These are phyloP conservation scores for Apodemia mormo DNA, from an alignment of 2,888 invertebrate species.

Conservation along the genomic window DNA sequence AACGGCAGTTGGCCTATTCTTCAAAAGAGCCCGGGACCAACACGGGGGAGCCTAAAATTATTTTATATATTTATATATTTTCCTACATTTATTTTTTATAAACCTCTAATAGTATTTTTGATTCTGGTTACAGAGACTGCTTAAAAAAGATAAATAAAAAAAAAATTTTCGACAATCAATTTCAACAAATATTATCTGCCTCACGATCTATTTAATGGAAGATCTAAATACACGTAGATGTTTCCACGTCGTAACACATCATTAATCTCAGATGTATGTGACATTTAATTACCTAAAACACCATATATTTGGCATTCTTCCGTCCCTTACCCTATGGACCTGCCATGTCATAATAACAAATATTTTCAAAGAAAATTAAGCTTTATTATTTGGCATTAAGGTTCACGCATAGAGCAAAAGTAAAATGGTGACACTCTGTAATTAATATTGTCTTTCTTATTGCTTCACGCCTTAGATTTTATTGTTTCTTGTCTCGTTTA, in stretches of 20 bases:
- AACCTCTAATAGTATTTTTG: too few species aligned
- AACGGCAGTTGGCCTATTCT: too few species aligned
- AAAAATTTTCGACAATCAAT: neutral
- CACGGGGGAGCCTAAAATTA: too few species aligned
- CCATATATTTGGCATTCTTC: constrained; percentile 79
- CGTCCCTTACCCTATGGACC: constrained; percentile 60
- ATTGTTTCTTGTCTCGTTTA: constrained; percentile 57
- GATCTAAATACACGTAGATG: constrained; percentile 39
- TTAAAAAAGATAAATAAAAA: neutral
- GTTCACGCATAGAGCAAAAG: constrained; percentile 29
- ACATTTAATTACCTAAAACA: constrained; percentile 82
- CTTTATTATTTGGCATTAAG: constrained; percentile 40
- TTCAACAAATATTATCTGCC: neutral
- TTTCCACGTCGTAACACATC: constrained; percentile 70
- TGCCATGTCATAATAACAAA: constrained; percentile 23
- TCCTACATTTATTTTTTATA: too few species aligned
- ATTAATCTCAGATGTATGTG: constrained; percentile 81
- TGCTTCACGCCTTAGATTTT: constrained; percentile 81
- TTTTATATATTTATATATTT: too few species aligned
- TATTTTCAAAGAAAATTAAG: constrained; percentile 29
- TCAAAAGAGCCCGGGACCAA: too few species aligned
- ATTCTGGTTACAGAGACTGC: too few species aligned
- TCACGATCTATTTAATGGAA: constrained; percentile 25
- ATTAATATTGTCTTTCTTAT: constrained; percentile 77
- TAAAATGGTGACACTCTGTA: constrained; percentile 46